phyloP scores from a whole-genome alignment of 2,888 invertebrate genomes.

The Ecliptopera silaceata region DNA sequence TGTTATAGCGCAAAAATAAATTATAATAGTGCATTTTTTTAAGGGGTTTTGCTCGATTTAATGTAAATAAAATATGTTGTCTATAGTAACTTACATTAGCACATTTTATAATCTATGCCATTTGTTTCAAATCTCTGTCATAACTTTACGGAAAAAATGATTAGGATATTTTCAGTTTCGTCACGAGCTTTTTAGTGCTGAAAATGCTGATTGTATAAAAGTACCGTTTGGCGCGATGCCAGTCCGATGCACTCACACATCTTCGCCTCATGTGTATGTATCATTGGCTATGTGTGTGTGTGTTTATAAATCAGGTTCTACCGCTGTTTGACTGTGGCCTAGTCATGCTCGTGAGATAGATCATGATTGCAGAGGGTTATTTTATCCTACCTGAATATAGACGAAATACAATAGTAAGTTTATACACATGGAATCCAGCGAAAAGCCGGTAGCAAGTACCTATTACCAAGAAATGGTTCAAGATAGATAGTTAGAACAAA shows the following conservation, averaged over 20 bases:
- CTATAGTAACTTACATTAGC: background rate
- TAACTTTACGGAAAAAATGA: slow-evolving; percentile 14
- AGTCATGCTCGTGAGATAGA: background rate
- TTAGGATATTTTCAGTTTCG: slow-evolving; percentile 27
- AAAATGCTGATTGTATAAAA: slow-evolving; percentile 33
- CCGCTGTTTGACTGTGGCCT: background rate
- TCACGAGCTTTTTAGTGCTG: slow-evolving; percentile 26
- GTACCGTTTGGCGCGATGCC: slow-evolving; percentile 27
- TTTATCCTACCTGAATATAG: too few species aligned
- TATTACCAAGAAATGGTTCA: background rate
- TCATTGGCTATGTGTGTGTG: background rate
- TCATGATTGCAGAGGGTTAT: background rate
- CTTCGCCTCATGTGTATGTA: slow-evolving; percentile 5
- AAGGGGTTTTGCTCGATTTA: too few species aligned
- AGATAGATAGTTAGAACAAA: background rate
- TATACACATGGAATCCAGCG: background rate
- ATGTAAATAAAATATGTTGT: background rate
- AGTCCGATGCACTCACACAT: slow-evolving; percentile 22
- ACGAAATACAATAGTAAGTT: too few species aligned
- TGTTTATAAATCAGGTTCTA: background rate
- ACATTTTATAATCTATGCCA: background rate
- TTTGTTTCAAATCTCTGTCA: background rate
- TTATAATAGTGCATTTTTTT: too few species aligned
- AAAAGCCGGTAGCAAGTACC: background rate
- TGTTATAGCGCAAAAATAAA: too few species aligned